Evolutionary conservation across 2,888 invertebrate species (phyloP).

Genomic region (Drosophila kanekoi): DNA sequence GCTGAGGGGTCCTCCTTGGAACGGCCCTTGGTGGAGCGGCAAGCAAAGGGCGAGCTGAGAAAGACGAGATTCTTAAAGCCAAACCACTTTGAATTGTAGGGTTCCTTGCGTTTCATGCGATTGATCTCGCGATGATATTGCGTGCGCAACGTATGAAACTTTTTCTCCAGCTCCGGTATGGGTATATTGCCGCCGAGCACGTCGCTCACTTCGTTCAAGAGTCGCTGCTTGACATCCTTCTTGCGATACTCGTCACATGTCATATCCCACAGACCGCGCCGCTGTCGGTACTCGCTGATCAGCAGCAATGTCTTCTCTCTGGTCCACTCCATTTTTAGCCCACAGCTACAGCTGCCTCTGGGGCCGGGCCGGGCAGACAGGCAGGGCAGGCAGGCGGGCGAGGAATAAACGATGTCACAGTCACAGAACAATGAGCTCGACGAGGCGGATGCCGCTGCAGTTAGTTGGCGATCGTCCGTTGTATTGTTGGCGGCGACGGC

Average conservation of each 20-base stretch:
- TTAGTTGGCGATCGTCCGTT: slow-evolving; percentile 53
- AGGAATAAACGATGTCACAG: slow-evolving; percentile 66
- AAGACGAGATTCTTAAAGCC: slow-evolving; percentile 88
- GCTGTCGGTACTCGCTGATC: slow-evolving; percentile 83
- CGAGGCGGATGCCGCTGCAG: slow-evolving; percentile 40
- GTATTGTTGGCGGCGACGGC: slow-evolving; percentile 36
- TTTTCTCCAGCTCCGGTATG: slow-evolving; percentile 86
- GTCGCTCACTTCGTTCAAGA: slow-evolving; percentile 81
- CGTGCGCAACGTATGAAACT: slow-evolving; percentile 87
- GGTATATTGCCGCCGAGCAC: slow-evolving; percentile 83
- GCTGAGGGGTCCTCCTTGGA: slow-evolving; percentile 78
- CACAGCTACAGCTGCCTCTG: slow-evolving; percentile 51
- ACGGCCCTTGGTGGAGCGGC: slow-evolving; percentile 82
- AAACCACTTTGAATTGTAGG: slow-evolving; percentile 86
- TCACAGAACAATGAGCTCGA: slow-evolving; percentile 67
- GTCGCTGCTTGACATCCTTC: slow-evolving; percentile 83
- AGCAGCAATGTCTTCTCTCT: slow-evolving; percentile 84
- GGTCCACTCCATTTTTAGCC: slow-evolving; percentile 84
- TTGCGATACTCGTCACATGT: slow-evolving; percentile 85
- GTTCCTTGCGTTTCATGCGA: slow-evolving; percentile 86
- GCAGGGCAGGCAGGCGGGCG: slow-evolving; percentile 13
- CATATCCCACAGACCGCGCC: slow-evolving; percentile 85
- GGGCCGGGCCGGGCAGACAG: slow-evolving; percentile 32
- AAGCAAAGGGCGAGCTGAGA: slow-evolving; percentile 86
- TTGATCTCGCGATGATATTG: slow-evolving; percentile 88